Evolutionary conservation across 2,113 vertebrate genomes (phyloP), one percentile per base, ranked within the genome.

Genomic region (Chaetodon trifascialis): DNA sequence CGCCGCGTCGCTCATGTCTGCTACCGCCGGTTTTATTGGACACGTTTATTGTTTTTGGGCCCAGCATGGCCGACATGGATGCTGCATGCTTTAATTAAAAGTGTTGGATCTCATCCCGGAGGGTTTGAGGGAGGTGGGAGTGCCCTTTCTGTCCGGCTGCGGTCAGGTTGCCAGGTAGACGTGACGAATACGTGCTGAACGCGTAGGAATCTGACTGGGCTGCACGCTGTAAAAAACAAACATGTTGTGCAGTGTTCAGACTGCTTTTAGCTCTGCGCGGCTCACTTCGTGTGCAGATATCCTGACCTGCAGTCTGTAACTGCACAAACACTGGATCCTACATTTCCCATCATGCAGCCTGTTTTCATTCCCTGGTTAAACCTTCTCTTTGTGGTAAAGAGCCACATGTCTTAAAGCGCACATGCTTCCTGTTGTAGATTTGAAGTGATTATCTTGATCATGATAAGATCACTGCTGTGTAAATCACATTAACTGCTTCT

Each of bases 1-100:
- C 15, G 4, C 40, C 16, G 4, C 7, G 0, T 7, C 8, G 10
- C 34, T 69, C 25, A 16, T 21, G 36, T 73, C 54, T 56, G 44
- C 70, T 56, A 19, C 69, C 40, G 15, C 12, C 82, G 46, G 80
- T 78, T 80, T 89, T 87, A 91, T 78, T 89, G 70, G 83, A 84
- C 79, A 73, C 69, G 44, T 79, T 90, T 89, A 84, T 86, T 86
- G 69, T 88, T 68, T 71, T n/a, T 49, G 51, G 55, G 34, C 55
- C 40, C 5, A 1, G 55, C n/a, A 44, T 66, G 76, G 77, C 2
- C 17, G 30, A 38, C 34, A 1, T 6, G 15, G 66, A 64, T 11
- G 46, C 47, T 9, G 74, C 42, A 72, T 60, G 69, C 51, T 87
- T 82, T 80, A 69, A 90, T 87, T 82, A 69, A 86, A 89, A 76